Conservation (phyloP, 2,797 vertebrate genomes). For the Syngnathus acus region DNA sequence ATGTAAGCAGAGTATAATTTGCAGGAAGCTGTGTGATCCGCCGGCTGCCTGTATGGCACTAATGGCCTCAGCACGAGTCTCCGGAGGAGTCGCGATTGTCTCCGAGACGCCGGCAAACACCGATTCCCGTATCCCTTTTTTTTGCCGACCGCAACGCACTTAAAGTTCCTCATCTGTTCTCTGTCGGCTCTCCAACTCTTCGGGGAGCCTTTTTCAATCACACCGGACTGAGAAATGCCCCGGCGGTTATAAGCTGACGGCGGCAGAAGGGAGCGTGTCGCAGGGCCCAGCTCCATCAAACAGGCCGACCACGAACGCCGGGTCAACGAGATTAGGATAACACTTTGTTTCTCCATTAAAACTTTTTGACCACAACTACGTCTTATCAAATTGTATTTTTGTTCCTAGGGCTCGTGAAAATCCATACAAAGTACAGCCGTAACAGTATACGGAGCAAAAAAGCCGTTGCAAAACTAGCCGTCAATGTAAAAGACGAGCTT, state of each 20-base stretch:
- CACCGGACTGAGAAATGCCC: background rate
- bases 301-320: background rate
- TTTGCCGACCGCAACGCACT: background rate
- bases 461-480: background rate
- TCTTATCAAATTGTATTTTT: no score
- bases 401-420: background rate
- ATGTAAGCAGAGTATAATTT: background rate
- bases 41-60: constrained; percentile 7
- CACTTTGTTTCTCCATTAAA: background rate
- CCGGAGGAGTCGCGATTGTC: constrained; percentile 24
- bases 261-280: background rate
- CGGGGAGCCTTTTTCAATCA: constrained; percentile 5
- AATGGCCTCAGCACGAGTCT: constrained; percentile 26
- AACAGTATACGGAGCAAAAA: background rate
- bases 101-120: constrained; percentile 22
- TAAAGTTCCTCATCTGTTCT: background rate
- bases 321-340: background rate
- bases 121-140: constrained; percentile 2
- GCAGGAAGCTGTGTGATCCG: background rate
- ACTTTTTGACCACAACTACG: no score
- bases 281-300: background rate
- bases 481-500: background rate
- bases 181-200: constrained; percentile 3
- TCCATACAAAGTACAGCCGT: background rate
- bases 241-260: background rate